phyloP scores from a whole-genome alignment of 2,888 invertebrate species.

The Ormyrus pomaceus region DNA sequence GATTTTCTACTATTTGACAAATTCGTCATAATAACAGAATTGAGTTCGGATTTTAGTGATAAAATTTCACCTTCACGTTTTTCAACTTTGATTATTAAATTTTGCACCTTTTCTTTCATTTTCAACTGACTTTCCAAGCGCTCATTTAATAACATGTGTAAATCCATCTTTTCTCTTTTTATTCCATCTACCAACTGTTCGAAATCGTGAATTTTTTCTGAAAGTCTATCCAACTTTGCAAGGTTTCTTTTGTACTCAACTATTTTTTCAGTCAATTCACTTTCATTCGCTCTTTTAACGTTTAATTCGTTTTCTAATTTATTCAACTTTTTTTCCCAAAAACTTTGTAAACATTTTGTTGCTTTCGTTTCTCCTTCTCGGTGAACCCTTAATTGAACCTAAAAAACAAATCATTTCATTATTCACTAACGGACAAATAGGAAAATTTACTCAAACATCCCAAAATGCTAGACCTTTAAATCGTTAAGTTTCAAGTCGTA shows the following conservation, averaged over 20 bases:
- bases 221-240: constrained; percentile 56
- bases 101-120: constrained; percentile 61
- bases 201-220: constrained; percentile 62
- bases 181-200: constrained; percentile 58
- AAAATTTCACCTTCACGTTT: constrained; percentile 62
- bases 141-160: constrained; percentile 59
- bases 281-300: constrained; percentile 56
- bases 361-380: constrained; percentile 60
- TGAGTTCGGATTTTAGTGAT: constrained; percentile 59
- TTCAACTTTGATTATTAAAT: constrained; percentile 59
- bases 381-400: constrained; percentile 57
- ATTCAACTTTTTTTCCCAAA: constrained; percentile 62
- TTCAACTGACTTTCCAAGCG: constrained; percentile 59
- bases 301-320: constrained; percentile 61
- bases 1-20: constrained; percentile 60
- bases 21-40: constrained; percentile 57
- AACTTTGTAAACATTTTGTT: constrained; percentile 59
- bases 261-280: constrained; percentile 58
- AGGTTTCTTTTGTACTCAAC: constrained; percentile 57
- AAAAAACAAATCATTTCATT: constrained; percentile 3
- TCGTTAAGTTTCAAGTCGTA: constrained; percentile 59
- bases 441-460: neutral
- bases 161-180: constrained; percentile 60
- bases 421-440: too few relatives aligned
- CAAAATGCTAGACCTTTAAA: constrained; percentile 31